Percentiles rank a stretch among this genome's conserved stretches.
These are phyloP conservation scores for Eulemur coronatus DNA, from an alignment of 2,797 vertebrate genomes.

Conservation along the genomic window DNA sequence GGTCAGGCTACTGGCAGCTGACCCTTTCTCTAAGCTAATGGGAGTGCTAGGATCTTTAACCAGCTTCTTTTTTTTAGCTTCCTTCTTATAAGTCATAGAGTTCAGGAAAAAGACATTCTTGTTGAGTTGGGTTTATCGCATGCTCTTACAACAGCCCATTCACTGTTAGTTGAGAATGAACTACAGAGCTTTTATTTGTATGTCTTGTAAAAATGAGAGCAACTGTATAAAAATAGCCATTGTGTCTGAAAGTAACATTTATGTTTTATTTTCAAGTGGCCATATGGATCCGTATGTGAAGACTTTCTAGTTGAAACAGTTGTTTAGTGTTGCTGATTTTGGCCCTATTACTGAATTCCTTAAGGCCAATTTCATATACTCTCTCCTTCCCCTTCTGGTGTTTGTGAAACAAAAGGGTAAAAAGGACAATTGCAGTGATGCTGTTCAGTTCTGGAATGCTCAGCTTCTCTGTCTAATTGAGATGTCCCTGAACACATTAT, in stretches of 20 bases:
- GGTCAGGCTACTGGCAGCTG: background rate
- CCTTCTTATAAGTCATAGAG: background rate
- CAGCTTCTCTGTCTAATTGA: background rate
- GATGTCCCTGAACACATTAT: background rate
- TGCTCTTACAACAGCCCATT: background rate
- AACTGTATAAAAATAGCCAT: background rate
- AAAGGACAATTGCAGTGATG: background rate
- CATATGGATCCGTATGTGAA: background rate
- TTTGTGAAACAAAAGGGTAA: background rate
- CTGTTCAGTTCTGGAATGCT: background rate
- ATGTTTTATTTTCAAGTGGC: background rate
- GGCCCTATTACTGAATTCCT: background rate
- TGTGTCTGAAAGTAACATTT: background rate
- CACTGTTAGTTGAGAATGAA: background rate
- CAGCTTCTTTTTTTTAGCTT: background rate
- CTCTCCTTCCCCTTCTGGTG: background rate
- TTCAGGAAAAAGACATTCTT: slow-evolving; percentile 41
- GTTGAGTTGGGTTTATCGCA: background rate
- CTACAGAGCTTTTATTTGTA: background rate
- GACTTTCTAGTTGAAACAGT: background rate
- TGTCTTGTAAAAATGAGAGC: background rate
- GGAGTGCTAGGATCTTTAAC: background rate
- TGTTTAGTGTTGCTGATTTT: background rate
- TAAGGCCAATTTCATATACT: background rate
- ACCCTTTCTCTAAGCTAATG: slow-evolving; percentile 15